These are phyloP conservation scores for Nylanderia fulva DNA, from an alignment of 1,140 invertebrate genomes.

Conservation along the genomic window DNA sequence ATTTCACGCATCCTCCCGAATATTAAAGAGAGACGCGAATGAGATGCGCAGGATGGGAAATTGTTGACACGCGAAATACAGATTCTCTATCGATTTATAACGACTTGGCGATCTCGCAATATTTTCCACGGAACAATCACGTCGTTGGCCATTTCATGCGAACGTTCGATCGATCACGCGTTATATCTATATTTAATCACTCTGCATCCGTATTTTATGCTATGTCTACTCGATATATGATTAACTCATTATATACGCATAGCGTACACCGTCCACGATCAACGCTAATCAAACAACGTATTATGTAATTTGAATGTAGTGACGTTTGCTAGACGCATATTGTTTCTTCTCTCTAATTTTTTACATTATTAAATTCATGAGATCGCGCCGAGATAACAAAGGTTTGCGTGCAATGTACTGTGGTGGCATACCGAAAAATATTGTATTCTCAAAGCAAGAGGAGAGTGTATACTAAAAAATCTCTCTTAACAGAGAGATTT, in stretches of 20 bases:
- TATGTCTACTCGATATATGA: constrained; percentile 28
- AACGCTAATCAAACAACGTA: constrained; percentile 6
- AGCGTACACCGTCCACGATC: not conserved
- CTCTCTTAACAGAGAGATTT: too few species aligned
- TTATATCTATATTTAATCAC: constrained; percentile 41
- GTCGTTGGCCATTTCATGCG: not conserved
- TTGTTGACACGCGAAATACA: too few species aligned
- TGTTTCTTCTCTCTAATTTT: not conserved
- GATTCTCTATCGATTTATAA: too few species aligned
- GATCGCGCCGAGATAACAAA: not conserved
- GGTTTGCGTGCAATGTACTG: too few species aligned
- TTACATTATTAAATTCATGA: not conserved
- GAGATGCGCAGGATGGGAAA: not conserved
- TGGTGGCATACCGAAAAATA: too few species aligned
- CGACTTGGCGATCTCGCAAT: not conserved
- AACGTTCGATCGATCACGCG: not conserved
- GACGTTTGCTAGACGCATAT: not conserved
- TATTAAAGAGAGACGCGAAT: not conserved
- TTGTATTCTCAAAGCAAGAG: too few species aligned
- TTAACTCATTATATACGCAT: constrained; percentile 23
- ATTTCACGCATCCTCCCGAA: not conserved
- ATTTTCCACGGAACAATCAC: not conserved
- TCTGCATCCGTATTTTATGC: constrained; percentile 15
- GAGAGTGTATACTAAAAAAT: too few species aligned
- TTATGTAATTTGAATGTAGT: constrained; percentile 6